These are phyloP conservation scores for Tringa solitaria DNA, from an alignment of 2,113 vertebrate species.

Conservation along the genomic window DNA sequence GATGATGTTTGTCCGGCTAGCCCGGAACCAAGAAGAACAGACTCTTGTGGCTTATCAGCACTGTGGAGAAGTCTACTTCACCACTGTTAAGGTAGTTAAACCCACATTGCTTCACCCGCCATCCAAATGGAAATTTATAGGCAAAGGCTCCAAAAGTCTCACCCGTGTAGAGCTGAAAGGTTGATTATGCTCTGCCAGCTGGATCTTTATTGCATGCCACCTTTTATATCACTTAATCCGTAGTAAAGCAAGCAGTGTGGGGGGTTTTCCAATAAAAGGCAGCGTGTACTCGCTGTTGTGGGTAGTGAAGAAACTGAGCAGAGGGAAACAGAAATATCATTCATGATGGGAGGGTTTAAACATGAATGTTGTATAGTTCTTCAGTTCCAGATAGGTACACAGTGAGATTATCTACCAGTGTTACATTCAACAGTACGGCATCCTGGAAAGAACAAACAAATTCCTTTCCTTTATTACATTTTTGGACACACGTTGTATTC, in stretches of 20 bases:
- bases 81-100: slow-evolving; percentile 64
- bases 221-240: neutral
- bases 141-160: neutral
- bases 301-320: neutral
- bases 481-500: neutral
- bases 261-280: neutral
- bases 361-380: neutral
- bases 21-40: slow-evolving; percentile 67
- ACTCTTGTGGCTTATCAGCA: slow-evolving; percentile 71
- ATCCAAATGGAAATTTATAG: neutral
- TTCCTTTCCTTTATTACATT: neutral
- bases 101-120: neutral
- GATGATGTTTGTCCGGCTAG: slow-evolving; percentile 72
- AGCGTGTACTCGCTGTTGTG: neutral
- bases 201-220: neutral
- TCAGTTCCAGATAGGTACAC: neutral
- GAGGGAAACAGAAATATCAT: neutral
- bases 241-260: neutral
- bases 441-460: neutral
- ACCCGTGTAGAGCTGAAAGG: neutral
- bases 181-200: neutral
- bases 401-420: neutral
- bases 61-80: slow-evolving; percentile 69
- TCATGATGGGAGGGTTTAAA: neutral
- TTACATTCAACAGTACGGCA: neutral